phyloP scores from a whole-genome alignment of 2,888 invertebrate species.

The Epinotia bilunana region DNA sequence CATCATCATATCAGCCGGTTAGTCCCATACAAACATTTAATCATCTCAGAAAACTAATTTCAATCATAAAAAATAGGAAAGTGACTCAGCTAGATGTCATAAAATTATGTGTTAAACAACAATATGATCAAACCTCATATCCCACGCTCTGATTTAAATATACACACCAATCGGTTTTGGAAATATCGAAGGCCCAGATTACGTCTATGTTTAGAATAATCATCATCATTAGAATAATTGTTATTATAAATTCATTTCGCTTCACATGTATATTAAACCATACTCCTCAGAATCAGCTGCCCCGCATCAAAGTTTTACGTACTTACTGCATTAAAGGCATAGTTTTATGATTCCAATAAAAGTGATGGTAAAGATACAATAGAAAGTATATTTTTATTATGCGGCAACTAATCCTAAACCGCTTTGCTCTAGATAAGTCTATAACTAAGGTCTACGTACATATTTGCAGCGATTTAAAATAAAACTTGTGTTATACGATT shows the following conservation, averaged over 20 bases:
- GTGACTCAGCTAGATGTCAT: too few relatives aligned
- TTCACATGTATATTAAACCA: background rate
- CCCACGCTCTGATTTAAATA: too few relatives aligned
- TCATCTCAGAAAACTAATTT: too few relatives aligned
- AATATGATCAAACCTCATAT: too few relatives aligned
- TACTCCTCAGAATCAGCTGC: conserved; percentile 8
- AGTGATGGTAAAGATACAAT: conserved; percentile 4
- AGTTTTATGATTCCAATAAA: conserved; percentile 27
- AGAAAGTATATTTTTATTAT: conserved; percentile 19
- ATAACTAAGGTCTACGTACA: background rate
- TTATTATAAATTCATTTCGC: background rate
- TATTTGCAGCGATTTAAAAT: conserved; percentile 5
- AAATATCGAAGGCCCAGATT: background rate
- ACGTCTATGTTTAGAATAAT: background rate
- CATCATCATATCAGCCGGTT: too few relatives aligned
- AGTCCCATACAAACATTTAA: too few relatives aligned
- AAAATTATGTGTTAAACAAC: too few relatives aligned
- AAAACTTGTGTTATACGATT: conserved; percentile 9
- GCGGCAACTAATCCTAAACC: conserved; percentile 8
- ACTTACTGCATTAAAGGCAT: conserved; percentile 22
- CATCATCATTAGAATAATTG: background rate
- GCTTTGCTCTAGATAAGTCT: conserved; percentile 9
- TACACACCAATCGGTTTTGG: background rate
- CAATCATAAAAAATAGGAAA: too few relatives aligned
- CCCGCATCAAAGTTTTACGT: conserved; percentile 24